phyloP scores from a whole-genome alignment of 1,140 invertebrate genomes.

The Neoseiulus cucumeris region DNA sequence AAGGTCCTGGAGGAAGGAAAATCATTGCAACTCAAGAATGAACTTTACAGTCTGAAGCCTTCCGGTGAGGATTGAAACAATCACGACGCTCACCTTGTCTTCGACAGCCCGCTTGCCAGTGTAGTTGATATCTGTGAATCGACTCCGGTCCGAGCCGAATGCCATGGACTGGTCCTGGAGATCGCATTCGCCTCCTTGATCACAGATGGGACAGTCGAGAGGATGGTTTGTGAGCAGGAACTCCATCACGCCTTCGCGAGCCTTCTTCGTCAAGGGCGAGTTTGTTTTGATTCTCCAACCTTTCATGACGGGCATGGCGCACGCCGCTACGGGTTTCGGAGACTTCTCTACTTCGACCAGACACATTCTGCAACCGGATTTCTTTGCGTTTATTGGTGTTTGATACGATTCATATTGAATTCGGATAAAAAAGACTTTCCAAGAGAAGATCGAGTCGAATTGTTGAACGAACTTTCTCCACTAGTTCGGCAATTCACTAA shows the following conservation, averaged over 20 bases:
- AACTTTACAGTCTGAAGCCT: neutral
- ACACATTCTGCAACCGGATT: constrained; percentile 84
- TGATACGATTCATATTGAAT: too few relatives aligned
- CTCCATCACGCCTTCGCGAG: constrained; percentile 91
- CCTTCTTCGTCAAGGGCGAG: constrained; percentile 79
- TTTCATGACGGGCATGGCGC: constrained; percentile 99
- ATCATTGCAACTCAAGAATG: neutral
- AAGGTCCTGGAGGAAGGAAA: constrained; percentile 40
- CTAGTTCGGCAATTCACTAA: neutral
- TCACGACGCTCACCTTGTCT: constrained; percentile 62
- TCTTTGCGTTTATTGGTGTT: too few relatives aligned
- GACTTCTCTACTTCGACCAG: constrained; percentile 96
- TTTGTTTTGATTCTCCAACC: constrained; percentile 89
- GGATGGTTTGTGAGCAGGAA: constrained; percentile 96
- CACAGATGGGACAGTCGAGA: constrained; percentile 97
- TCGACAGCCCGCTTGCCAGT: constrained; percentile 91
- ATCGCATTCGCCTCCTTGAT: constrained; percentile 99
- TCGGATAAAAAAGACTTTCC: too few relatives aligned
- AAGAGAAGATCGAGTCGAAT: too few relatives aligned
- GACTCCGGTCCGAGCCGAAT: constrained; percentile 87
- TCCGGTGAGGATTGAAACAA: neutral
- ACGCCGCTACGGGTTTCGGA: constrained; percentile 88
- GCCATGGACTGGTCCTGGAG: constrained; percentile 92
- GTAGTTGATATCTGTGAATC: constrained; percentile 81
- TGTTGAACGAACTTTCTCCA: too few relatives aligned